These are phyloP conservation scores for Circaetus cinerascens DNA, from an alignment of 2,113 vertebrate species.

Conservation along the genomic window DNA sequence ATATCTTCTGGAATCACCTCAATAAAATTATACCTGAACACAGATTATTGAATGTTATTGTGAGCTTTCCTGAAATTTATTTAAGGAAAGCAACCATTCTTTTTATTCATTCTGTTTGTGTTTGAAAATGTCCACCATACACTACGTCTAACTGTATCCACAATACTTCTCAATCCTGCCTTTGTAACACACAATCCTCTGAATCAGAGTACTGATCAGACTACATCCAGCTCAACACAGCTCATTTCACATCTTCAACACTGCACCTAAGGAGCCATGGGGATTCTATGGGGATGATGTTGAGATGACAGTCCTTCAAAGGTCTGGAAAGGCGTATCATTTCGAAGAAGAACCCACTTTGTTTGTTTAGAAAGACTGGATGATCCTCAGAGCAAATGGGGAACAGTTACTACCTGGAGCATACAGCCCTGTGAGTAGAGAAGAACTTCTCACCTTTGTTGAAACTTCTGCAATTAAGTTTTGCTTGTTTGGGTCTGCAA, in stretches of 20 bases:
- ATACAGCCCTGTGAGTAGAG: background rate
- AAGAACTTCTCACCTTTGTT: slow-evolving; percentile 83
- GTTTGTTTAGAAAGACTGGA: background rate
- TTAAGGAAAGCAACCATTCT: background rate
- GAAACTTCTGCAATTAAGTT: slow-evolving; percentile 93
- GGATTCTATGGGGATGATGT: background rate
- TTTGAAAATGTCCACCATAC: background rate
- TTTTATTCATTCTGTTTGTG: background rate
- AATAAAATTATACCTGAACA: background rate
- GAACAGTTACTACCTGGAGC: background rate
- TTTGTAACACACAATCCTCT: background rate
- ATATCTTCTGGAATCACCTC: background rate
- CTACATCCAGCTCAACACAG: background rate
- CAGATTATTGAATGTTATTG: background rate
- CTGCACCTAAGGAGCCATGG: background rate
- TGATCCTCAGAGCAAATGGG: background rate
- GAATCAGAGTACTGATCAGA: background rate
- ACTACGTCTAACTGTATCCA: background rate
- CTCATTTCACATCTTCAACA: background rate
- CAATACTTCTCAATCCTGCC: background rate
- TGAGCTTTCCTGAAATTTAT: background rate
- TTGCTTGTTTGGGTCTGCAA: slow-evolving; percentile 85
- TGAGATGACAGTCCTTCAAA: background rate
- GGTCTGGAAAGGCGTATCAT: background rate
- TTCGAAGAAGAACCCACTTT: background rate